These are phyloP conservation scores for Apocrypta bakeri DNA, from an alignment of 1,140 invertebrate species.

Conservation along the genomic window DNA sequence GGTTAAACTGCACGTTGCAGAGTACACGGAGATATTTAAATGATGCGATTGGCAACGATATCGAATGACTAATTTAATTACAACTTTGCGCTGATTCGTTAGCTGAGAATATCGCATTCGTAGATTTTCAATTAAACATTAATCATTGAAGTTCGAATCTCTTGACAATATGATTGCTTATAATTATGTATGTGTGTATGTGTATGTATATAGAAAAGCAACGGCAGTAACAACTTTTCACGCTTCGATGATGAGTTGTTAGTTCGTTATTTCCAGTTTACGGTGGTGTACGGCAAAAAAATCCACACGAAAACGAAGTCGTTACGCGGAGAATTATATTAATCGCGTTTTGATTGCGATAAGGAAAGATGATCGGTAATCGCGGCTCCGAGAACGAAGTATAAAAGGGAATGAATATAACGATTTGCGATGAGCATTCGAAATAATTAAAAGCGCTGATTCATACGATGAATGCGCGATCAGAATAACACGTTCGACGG, in stretches of 20 bases:
- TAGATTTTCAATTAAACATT: neutral
- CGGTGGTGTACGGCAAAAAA: too few relatives aligned
- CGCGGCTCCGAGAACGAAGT: too few relatives aligned
- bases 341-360: neutral
- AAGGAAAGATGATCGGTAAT: neutral
- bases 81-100: neutral
- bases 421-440: conserved; percentile 5
- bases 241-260: too few relatives aligned
- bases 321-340: neutral
- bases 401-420: neutral
- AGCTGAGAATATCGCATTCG: neutral
- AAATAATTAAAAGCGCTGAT: conserved; percentile 46
- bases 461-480: conserved; percentile 20
- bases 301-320: too few relatives aligned
- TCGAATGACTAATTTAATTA: neutral
- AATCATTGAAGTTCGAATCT: neutral
- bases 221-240: too few relatives aligned
- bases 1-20: too few relatives aligned
- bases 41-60: too few relatives aligned
- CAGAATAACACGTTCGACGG: conserved; percentile 20
- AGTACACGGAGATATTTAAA: too few relatives aligned
- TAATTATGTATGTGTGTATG: too few relatives aligned
- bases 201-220: too few relatives aligned
- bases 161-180: neutral
- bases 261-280: too few relatives aligned